Base-by-base conservation (phyloP, 2,797 vertebrate species). In the Hoplostethus atlanticus region DNA sequence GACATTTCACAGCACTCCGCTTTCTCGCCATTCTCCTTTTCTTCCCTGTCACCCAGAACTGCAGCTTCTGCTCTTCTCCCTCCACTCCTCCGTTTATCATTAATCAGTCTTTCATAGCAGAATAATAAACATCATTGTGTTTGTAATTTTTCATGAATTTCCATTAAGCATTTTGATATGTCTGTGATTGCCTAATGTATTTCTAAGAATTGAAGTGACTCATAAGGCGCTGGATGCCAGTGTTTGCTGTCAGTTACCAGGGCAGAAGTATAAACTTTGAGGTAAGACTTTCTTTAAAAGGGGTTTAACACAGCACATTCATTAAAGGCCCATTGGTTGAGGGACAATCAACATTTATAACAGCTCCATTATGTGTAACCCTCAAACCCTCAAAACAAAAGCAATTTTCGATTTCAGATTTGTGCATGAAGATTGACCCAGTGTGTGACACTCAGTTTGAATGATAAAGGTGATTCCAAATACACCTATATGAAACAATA, bases 1-100 rank as follows among this genome's bases (percentile, higher is more conserved):
- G 81, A 88, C 79, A 85, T 91, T 89, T 92, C 75, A 80, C 51
- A 70, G 63, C 61, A 47, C 40, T 50, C 64, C 59, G 52, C 58
- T 44, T 17, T 21, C 34, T 44, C 72, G 62, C 56, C 17, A 17
- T 40, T 61, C 44, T 51, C 36, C 34, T 47, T 55, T 65, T 60
- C 21, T 46, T 68, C 16, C 57, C 67, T 56, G 38, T 66, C 28
- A 28, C 28, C 30, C 10, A 52, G 30, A 58, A 28, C 44, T 5
- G 12, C 13, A 16, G 28, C 15, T 34, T 58, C 16, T 47, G 28
- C 25, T 55, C 31, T 73, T 55, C 31, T 73, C 34, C 51, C 4
- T 62, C 54, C 52, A 16, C 55, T 60, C 61, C 64, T 15, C 28
- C 30, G 61, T 62, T 40, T 56, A 67, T 71, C 63, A 74, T 74